Conservation (phyloP, 2,797 vertebrate genomes). For the Pangasius krempfi region DNA sequence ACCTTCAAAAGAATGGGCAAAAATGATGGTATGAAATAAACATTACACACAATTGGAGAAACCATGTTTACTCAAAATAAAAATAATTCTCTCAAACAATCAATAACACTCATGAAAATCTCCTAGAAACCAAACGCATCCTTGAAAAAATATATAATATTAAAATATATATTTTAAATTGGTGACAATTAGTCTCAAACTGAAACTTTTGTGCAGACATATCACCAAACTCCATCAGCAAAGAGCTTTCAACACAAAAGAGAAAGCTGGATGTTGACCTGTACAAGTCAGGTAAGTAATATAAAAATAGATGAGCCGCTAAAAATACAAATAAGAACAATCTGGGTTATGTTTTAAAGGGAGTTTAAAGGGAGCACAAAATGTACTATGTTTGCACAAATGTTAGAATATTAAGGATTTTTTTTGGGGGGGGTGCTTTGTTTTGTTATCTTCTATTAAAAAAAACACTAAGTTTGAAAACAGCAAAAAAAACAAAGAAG, state of each 20-base stretch:
- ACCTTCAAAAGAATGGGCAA: not conserved
- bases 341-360: not conserved
- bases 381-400: not conserved
- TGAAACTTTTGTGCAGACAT: not conserved
- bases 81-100: not conserved
- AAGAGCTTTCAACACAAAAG: not conserved
- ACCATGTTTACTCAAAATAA: not conserved
- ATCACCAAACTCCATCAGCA: not conserved
- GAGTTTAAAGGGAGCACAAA: not conserved
- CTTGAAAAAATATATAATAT: not conserved
- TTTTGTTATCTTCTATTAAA: too few relatives aligned
- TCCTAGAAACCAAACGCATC: not conserved
- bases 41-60: not conserved
- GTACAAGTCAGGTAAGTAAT: not conserved
- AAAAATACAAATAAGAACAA: not conserved
- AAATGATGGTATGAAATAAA: not conserved
- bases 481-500: too few relatives aligned
- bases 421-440: not conserved
- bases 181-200: not conserved
- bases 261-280: not conserved
- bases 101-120: not conserved
- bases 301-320: not conserved
- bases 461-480: not conserved
- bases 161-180: not conserved
- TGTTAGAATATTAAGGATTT: not conserved